These are phyloP conservation scores for Phataginus tetradactyla DNA, from an alignment of 2,797 vertebrate genomes.

Conservation along the genomic window DNA sequence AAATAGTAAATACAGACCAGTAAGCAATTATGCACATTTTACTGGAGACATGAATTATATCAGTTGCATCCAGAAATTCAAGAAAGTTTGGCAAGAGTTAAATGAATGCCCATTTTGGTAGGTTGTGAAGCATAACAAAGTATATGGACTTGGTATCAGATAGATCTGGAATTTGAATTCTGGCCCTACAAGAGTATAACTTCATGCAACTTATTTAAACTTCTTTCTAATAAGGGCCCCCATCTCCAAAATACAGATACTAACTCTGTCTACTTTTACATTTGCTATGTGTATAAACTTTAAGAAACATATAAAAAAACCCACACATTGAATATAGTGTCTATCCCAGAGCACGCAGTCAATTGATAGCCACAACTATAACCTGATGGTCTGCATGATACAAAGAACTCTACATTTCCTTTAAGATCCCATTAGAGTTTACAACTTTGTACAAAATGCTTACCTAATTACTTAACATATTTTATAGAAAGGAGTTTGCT, in stretches of 20 bases:
- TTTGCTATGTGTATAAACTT: neutral
- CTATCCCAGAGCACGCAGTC: neutral
- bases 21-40: neutral
- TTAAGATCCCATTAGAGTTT: neutral
- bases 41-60: neutral
- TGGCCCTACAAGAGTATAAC: neutral
- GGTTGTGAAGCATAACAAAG: neutral
- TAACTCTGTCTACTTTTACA: neutral
- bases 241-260: neutral
- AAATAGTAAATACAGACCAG: neutral
- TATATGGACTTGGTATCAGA: neutral
- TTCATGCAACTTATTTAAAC: neutral
- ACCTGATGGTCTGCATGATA: neutral
- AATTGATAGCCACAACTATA: neutral
- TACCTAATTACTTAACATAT: neutral
- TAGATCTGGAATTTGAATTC: neutral
- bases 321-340: neutral
- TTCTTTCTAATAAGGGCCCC: neutral
- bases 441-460: neutral
- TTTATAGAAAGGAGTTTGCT: neutral
- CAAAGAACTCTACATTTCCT: neutral
- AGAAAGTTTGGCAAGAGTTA: neutral
- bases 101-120: neutral
- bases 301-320: too few species aligned
- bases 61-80: neutral